Evolutionary conservation across 2,888 invertebrate species (phyloP), one percentile per base, ranked within the genome.

Genomic region (Sminthurinus aureus): DNA sequence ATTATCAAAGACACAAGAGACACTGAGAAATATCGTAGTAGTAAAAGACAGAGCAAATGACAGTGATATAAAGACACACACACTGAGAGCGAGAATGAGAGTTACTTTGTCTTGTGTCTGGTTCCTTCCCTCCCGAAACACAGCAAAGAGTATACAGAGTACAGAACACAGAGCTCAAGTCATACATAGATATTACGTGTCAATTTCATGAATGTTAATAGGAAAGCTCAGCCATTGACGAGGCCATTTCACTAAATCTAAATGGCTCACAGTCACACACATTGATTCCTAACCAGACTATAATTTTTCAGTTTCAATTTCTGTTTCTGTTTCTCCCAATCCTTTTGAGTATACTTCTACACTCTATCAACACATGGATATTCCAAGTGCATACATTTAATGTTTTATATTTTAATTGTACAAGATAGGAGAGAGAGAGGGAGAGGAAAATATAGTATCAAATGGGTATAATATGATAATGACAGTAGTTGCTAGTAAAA

Each of bases 191-290:
- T 64, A 51, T 78, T 81, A 81, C 73, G 80, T 81, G 80, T 81
- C 80, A 81, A 73, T 81, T 80, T 74, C 80, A 81, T 81, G 80
- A 81, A 81, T 81, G 80, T 73, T 81, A 81, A 81, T 81, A 71
- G 80, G 52, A 81, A 81, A 81, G 80, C 80, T 81, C 71, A 73
- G 73, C 71, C 80, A 81, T 81, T 81, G 80, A 81, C 80, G 80
- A 81, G 80, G 80, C 80, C 74, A 81, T 81, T 81, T 81, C 73
- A 81, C 80, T 81, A 71, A 81, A 74, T 71, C 69, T 81, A 81
- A 80, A 69, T 79, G 79, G 79, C 38, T 79, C 79, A 79, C 79
- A 69, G 69, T 79, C 79, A 69, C 79, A 69, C 79, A 67, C 79
- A 79, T 38, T n/a, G 66, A 79, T n/a, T 79, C 66, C 26, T 66